These are phyloP conservation scores for Drosophila pandora DNA, from an alignment of 1,140 invertebrate species.

Conservation along the genomic window DNA sequence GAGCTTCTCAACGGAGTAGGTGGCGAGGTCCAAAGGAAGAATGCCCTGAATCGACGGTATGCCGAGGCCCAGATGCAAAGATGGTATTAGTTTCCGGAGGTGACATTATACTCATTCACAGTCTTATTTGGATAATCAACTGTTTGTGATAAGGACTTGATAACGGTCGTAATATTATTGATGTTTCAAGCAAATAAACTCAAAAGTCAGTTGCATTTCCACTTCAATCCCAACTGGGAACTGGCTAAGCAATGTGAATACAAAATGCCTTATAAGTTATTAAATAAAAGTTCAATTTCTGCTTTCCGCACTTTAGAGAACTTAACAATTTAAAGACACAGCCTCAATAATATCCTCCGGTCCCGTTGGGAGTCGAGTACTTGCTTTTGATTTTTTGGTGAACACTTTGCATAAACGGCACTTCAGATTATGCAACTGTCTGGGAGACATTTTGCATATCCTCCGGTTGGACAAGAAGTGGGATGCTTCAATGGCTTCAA, in stretches of 20 bases:
- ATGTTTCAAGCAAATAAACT: not conserved
- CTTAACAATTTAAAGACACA: constrained; percentile 55
- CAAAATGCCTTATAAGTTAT: constrained; percentile 59
- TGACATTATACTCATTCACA: not conserved
- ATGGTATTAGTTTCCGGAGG: constrained; percentile 23
- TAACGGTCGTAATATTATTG: too few relatives aligned
- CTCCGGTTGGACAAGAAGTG: constrained; percentile 47
- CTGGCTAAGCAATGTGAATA: not conserved
- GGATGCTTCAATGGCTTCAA: constrained; percentile 35
- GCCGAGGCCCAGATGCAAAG: constrained; percentile 49
- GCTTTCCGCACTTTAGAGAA: constrained; percentile 39
- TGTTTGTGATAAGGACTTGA: too few relatives aligned
- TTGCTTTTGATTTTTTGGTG: constrained; percentile 25
- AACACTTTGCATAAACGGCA: constrained; percentile 75
- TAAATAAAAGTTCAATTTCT: constrained; percentile 70
- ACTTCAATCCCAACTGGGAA: not conserved
- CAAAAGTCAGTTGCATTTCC: not conserved
- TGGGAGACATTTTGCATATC: constrained; percentile 78
- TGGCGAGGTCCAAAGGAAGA: constrained; percentile 59
- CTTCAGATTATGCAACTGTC: constrained; percentile 81
- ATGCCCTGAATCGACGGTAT: constrained; percentile 58
- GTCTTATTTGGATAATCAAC: too few relatives aligned
- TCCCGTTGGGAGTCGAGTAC: constrained; percentile 18
- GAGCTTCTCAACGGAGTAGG: constrained; percentile 58
- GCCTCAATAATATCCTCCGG: constrained; percentile 57